Base-by-base conservation (phyloP, 2,888 invertebrate genomes). In the Meteorus colon region DNA sequence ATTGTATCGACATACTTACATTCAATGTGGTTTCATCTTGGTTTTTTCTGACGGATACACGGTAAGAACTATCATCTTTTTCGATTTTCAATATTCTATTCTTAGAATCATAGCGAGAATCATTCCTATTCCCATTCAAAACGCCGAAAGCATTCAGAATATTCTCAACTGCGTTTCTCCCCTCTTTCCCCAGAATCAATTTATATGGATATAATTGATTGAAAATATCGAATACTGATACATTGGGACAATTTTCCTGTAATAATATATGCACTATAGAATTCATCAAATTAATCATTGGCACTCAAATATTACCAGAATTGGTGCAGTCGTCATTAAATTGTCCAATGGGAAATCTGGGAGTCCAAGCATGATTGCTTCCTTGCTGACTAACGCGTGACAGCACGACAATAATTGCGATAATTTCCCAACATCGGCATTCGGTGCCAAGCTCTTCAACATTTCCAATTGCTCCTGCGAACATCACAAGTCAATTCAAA, bases 331-430 rank as follows among this genome's bases (percentile, higher is more conserved):
- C 5, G 92, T 88, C 0, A 91, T 89, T 68, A 98, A 89, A 89
- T 94, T 96, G 85, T 97, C 96, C 1, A 97, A 88, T 0, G 98
- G 98, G 88, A 98, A 98, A 90, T 98, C 97, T 0, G 97, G 97
- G 75, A 98, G 90, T 74, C 94, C 94, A 74, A 97, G 91, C 76
- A 90, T 86, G 4, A 90, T 87, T 65, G 95, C 92, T 88, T 97
- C 97, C 6, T 94, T 93, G 24, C 94, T 94, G 81, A 95, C 92
- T 73, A 98, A 91, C 0, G 96, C 96, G 85, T 1, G 96, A 94
- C 78, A 97, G 86, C 70, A 97, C 86, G 88, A 92, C 62, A 93
- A 84, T 74, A 92, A 89, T 82, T 91, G 90, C 27, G 91, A 89
- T 60, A 93, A 81, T 78, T 90, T 90, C 63, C 91, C 90, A 12